Evolutionary conservation across 2,888 invertebrate species (phyloP).

Genomic region (Orthonychiurus folsomi): DNA sequence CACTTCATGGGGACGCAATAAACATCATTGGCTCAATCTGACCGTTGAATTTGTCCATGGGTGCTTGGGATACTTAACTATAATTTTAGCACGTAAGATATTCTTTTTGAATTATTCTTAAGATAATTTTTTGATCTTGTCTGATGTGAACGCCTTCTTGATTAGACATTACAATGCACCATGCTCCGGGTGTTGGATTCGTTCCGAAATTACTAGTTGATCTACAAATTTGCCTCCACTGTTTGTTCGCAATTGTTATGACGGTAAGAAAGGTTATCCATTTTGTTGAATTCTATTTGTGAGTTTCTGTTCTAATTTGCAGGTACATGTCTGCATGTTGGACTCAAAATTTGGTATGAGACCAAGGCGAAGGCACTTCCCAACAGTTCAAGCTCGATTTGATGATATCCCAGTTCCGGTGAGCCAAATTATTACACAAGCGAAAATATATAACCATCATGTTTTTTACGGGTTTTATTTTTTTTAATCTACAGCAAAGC

Average conservation of each 20-base stretch:
- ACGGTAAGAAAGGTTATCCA: background rate
- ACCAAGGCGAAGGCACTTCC: constrained; percentile 16
- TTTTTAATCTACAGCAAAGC: background rate
- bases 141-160: too few species aligned
- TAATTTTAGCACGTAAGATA: constrained; percentile 2
- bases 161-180: constrained; percentile 5
- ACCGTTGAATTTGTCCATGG: background rate
- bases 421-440: background rate
- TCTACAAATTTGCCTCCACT: background rate
- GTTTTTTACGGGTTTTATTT: background rate
- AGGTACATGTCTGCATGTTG: background rate
- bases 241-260: background rate
- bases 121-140: constrained; percentile 1
- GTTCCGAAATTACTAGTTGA: background rate
- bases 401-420: constrained; percentile 17
- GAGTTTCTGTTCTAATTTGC: background rate
- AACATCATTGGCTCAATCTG: background rate
- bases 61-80: background rate
- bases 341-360: constrained; percentile 15
- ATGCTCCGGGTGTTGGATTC: background rate
- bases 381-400: constrained; percentile 16
- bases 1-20: background rate
- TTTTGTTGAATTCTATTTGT: background rate
- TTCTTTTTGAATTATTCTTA: background rate
- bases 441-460: too few species aligned